Evolutionary conservation across 2,797 vertebrate species (phyloP).

Genomic region (Tragopan temminckii): DNA sequence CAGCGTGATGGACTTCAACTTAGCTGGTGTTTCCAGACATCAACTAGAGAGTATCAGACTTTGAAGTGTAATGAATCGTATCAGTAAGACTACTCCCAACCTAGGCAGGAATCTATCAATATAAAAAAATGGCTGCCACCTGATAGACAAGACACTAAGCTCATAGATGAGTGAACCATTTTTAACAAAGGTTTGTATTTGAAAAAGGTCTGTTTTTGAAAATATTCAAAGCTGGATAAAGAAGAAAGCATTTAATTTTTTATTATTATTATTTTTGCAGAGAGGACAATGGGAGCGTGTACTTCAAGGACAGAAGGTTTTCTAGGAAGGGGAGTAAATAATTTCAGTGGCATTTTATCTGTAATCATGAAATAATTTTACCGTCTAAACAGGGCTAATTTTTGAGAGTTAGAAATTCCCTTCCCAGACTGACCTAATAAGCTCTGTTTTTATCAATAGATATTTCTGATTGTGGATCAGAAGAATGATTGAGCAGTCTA

Average conservation of each 20-base stretch:
- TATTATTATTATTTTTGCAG: not conserved
- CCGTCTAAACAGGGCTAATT: not conserved
- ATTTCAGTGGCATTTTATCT: not conserved
- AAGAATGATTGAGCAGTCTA: not conserved
- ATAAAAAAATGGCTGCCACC: conserved; percentile 32
- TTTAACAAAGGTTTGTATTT: too few species aligned
- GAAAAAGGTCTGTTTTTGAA: not conserved
- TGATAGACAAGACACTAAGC: not conserved
- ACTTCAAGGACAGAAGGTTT: fast-evolving
- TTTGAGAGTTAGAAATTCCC: not conserved
- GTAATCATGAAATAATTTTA: not conserved
- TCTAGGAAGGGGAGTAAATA: fast-evolving
- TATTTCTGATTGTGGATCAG: not conserved
- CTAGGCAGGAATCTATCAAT: conserved; percentile 34
- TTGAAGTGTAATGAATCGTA: conserved; percentile 60
- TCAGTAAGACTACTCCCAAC: conserved; percentile 43
- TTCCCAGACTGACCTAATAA: not conserved
- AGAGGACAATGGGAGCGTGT: not conserved
- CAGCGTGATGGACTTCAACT: conserved; percentile 25
- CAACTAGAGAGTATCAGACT: not conserved
- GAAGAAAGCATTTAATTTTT: not conserved
- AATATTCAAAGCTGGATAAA: not conserved
- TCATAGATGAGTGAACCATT: not conserved
- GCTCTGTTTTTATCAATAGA: not conserved
- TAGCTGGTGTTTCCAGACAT: conserved; percentile 44